These are phyloP conservation scores for Tichodroma muraria DNA, from an alignment of 2,113 vertebrate species.

Conservation along the genomic window DNA sequence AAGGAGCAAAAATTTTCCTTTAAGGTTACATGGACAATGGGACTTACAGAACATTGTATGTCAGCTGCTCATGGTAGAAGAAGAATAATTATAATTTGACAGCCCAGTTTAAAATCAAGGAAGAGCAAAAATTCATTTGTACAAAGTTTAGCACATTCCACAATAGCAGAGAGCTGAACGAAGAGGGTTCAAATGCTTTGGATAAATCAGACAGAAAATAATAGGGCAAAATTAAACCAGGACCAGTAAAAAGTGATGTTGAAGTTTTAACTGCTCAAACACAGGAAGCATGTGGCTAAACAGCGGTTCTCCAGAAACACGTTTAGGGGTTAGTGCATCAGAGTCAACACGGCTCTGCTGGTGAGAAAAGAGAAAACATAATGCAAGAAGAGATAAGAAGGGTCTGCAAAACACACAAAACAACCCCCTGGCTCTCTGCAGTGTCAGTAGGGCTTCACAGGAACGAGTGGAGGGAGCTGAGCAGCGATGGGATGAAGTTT, in stretches of 20 bases:
- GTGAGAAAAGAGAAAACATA: background rate
- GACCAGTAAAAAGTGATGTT: background rate
- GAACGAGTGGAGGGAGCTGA: background rate
- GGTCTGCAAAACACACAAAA: background rate
- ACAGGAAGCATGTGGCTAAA: background rate
- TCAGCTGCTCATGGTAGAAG: background rate
- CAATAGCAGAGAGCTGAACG: background rate
- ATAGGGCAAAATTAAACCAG: background rate
- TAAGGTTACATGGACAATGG: background rate
- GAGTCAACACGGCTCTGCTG: background rate
- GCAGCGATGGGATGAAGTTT: background rate
- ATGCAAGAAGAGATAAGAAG: background rate
- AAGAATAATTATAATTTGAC: background rate
- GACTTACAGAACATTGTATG: background rate
- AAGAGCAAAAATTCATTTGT: background rate
- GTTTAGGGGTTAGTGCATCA: background rate
- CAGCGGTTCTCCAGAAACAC: background rate
- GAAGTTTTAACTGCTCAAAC: background rate
- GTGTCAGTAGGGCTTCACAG: background rate
- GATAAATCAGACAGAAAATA: background rate
- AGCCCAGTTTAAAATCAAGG: background rate
- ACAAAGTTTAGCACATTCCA: background rate
- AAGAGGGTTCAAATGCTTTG: background rate
- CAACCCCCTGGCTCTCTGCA: background rate
- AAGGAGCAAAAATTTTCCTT: constrained; percentile 15